Evolutionary conservation across 2,113 vertebrate genomes (phyloP).

Genomic region (Odocoileus hemionus): DNA sequence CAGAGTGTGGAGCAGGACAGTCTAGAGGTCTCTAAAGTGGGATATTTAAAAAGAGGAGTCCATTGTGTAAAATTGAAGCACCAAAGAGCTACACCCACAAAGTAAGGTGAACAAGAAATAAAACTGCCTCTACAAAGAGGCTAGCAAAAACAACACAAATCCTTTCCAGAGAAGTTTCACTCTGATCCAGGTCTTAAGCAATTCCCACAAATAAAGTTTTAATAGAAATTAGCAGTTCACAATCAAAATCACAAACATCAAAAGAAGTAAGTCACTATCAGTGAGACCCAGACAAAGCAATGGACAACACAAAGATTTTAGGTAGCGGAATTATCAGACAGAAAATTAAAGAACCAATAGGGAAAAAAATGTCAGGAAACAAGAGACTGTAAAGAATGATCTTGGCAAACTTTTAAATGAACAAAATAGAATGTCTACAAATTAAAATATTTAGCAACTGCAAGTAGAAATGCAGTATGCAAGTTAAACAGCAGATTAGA

Average conservation of each 20-base stretch:
- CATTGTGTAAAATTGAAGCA: background rate
- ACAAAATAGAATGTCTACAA: background rate
- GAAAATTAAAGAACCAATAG: background rate
- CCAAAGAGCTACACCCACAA: background rate
- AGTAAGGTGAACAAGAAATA: background rate
- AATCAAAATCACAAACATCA: background rate
- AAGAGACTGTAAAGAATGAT: background rate
- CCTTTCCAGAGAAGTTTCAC: background rate
- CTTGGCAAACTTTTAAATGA: background rate
- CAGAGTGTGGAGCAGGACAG: background rate
- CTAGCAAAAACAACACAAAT: background rate
- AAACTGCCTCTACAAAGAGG: background rate
- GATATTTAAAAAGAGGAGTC: background rate
- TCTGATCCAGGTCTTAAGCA: background rate
- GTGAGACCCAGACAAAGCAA: background rate
- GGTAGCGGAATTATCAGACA: background rate
- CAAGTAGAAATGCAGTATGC: background rate
- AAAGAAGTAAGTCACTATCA: background rate
- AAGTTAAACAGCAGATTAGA: background rate
- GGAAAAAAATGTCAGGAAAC: background rate
- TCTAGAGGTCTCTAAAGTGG: background rate
- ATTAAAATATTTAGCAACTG: constrained; percentile 1
- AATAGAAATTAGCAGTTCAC: background rate
- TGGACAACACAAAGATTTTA: background rate
- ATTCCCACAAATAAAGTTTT: background rate